phyloP scores from a whole-genome alignment of 2,888 invertebrate genomes.

The Griposia aprilina region DNA sequence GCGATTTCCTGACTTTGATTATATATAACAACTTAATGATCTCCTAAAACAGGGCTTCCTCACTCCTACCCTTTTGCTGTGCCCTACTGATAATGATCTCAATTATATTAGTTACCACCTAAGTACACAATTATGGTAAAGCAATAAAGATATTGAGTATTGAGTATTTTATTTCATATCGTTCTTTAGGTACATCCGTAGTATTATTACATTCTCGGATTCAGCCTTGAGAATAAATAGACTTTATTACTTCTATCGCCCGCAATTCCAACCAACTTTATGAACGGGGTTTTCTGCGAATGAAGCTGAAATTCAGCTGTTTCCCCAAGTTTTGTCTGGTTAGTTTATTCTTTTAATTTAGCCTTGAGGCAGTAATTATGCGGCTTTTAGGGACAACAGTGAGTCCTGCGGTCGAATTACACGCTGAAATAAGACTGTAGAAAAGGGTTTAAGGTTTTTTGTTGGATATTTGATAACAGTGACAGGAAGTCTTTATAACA shows the following conservation, averaged over 20 bases:
- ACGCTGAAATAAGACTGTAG: background rate
- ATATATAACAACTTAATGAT: too few relatives aligned
- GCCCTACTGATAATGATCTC: too few relatives aligned
- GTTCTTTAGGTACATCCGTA: too few relatives aligned
- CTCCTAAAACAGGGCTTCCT: too few relatives aligned
- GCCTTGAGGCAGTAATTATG: constrained; percentile 1
- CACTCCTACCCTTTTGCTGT: too few relatives aligned
- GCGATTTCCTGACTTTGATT: too few relatives aligned
- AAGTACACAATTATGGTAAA: too few relatives aligned
- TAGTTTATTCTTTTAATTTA: constrained; percentile 38
- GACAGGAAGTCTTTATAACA: too few relatives aligned
- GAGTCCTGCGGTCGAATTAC: background rate
- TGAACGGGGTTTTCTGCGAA: constrained; percentile 6
- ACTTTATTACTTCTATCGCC: constrained; percentile 12
- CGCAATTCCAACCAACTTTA: constrained; percentile 18
- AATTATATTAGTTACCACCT: too few relatives aligned
- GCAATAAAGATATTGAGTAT: too few relatives aligned
- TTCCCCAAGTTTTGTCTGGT: background rate
- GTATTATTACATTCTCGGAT: too few relatives aligned
- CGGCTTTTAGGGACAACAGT: background rate
- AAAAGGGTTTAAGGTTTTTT: background rate
- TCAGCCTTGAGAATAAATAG: background rate
- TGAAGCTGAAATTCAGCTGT: constrained; percentile 4
- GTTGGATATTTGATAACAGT: background rate
- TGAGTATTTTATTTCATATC: too few relatives aligned